Evolutionary conservation across 2,113 vertebrate genomes (phyloP).

Genomic region (Etia nguti): DNA sequence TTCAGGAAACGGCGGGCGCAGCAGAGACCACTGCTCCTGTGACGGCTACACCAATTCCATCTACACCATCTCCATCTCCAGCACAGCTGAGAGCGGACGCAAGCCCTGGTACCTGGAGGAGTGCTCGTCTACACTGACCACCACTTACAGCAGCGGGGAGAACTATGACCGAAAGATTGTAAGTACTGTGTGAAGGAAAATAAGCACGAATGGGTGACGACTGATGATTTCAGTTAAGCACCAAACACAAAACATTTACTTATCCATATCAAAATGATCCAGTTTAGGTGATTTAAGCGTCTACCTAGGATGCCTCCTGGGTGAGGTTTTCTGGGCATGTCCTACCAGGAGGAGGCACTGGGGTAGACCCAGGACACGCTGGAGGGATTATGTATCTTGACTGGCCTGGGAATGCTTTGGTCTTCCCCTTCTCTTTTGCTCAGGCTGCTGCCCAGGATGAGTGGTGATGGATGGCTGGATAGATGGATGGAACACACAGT

Average conservation of each 20-base stretch:
- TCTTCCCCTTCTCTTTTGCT: not conserved
- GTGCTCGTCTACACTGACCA: slow-evolving; percentile 93
- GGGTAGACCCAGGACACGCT: not conserved
- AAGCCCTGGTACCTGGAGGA: slow-evolving; percentile 99
- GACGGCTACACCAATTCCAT: slow-evolving; percentile 98
- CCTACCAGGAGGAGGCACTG: not conserved
- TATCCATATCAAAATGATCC: not conserved
- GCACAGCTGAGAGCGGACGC: slow-evolving; percentile 95
- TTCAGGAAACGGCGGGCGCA: slow-evolving; percentile 94
- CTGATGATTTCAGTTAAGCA: not conserved
- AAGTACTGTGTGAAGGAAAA: slow-evolving; percentile 40
- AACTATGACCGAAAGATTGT: slow-evolving; percentile 98
- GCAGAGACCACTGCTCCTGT: slow-evolving; percentile 96
- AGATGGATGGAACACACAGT: not conserved
- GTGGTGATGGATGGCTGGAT: not conserved
- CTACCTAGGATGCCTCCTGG: not conserved
- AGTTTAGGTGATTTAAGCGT: not conserved
- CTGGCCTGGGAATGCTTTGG: not conserved
- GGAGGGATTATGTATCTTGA: not conserved
- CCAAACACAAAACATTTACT: not conserved
- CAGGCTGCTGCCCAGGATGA: not conserved
- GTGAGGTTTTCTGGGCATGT: not conserved
- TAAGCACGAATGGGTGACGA: not conserved
- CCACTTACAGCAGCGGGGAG: slow-evolving; percentile 98
- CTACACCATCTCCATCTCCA: slow-evolving; percentile 98